Conservation (phyloP, 2,797 vertebrate genomes). For the Phoebastria nigripes region DNA sequence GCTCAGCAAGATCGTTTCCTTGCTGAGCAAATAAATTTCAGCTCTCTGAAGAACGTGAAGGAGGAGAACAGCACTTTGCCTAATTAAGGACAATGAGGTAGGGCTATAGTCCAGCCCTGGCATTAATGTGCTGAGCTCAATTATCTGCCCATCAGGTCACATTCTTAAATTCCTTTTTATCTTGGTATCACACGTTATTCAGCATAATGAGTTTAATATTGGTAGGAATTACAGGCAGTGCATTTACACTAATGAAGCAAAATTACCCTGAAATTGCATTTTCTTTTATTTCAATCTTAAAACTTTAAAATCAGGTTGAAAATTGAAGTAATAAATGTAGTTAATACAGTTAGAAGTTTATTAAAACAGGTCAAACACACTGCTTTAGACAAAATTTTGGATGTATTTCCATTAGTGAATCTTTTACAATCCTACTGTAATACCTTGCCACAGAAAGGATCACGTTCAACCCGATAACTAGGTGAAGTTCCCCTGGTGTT, state of each 20-base stretch:
- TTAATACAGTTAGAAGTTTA: constrained; percentile 1
- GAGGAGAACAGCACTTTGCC: constrained; percentile 7
- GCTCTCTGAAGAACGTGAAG: not conserved
- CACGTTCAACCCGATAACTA: not conserved
- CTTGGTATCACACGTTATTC: constrained; percentile 32
- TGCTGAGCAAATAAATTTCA: constrained; percentile 23
- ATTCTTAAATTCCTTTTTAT: constrained; percentile 59
- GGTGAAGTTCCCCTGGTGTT: not conserved
- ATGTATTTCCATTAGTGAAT: not conserved
- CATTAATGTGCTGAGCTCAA: constrained; percentile 20
- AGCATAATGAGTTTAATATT: constrained; percentile 34
- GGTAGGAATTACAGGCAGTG: constrained; percentile 25
- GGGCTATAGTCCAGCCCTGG: not conserved
- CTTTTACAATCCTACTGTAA: not conserved
- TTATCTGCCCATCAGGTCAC: constrained; percentile 48
- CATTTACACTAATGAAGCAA: constrained; percentile 52
- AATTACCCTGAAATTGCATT: constrained; percentile 41
- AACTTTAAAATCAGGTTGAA: constrained; percentile 24
- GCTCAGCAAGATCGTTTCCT: not conserved
- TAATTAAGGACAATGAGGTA: constrained; percentile 40
- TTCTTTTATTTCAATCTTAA: constrained; percentile 3
- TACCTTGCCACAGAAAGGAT: not conserved
- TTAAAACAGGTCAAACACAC: not conserved
- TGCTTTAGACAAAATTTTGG: not conserved
- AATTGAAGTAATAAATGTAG: constrained; percentile 33